Base-by-base conservation (phyloP, 1,140 invertebrate species). In the Dinoponera quadriceps region DNA sequence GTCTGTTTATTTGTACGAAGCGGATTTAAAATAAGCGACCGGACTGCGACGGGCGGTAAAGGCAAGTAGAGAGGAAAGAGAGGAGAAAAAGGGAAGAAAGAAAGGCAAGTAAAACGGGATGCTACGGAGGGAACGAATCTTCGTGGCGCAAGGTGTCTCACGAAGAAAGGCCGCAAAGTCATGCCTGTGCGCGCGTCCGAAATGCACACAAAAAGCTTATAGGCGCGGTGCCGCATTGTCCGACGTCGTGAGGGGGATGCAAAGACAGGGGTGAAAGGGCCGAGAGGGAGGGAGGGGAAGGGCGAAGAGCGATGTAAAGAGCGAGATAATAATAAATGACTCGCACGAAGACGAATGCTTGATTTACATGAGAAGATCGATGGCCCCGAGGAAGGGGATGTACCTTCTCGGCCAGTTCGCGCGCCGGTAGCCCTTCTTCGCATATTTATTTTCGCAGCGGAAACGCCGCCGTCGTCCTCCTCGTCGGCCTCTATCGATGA, bases 281-380 rank as follows among this genome's bases (percentile, higher is more conserved):
- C 18, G 33, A 4, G 0, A 5, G n/a, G 27, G 29, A 14, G n/a
- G 14, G 9, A 38, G 49, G 16, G 7, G 29, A 59, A 75, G 85
- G 38, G 59, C 65, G 72, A 82, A 83, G 77, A 74, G 62, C 60
- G 55, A 62, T 62, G 66, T 59, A 83, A 77, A 77, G 54, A 80
- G 72, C 33, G 63, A 83, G 63, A 85, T 60, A 78, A 81, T 89
- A 85, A 88, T 83, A 88, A 89, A 89, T 82, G 86, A 86, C 75
- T 86, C 29, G 68, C 29, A 55, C 54, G 63, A 73, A 81, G 84
- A 86, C 75, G 86, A 88, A 74, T 60, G 73, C 71, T 13, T 65
- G 86, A 83, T 85, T 88, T 85, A 66, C 84, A 72, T 85, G 78
- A 69, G 83, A 84, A 85, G 86, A 88, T 88, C 83, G 80, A 89